Percentiles rank a stretch among this genome's conserved stretches.
Evolutionary conservation across 2,797 vertebrate species (phyloP).

Genomic region (Microctenopoma stevenorrisi): DNA sequence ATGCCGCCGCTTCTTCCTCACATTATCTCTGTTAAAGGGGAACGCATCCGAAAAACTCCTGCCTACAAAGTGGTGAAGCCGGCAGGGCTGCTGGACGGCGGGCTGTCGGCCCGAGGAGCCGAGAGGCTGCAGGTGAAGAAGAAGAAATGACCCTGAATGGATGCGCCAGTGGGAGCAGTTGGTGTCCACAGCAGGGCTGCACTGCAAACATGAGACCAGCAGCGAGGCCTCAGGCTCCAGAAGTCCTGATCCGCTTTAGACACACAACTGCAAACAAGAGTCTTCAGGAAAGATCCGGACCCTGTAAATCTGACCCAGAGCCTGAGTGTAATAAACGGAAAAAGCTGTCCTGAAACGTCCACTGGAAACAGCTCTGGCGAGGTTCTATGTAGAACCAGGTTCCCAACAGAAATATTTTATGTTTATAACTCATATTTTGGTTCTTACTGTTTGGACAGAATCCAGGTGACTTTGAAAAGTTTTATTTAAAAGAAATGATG

Average conservation of each 20-base stretch:
- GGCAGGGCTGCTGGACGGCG: constrained; percentile 68
- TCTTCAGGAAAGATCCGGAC: too few species aligned
- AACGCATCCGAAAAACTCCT: constrained; percentile 79
- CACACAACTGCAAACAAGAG: too few species aligned
- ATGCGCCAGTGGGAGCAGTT: background rate
- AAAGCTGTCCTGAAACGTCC: too few species aligned
- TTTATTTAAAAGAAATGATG: constrained; percentile 28
- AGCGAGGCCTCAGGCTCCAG: too few species aligned
- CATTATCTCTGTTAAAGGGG: constrained; percentile 86
- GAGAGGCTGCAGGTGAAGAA: constrained; percentile 4
- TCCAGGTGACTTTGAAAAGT: background rate
- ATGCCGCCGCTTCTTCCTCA: constrained; percentile 87
- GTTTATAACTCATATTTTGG: background rate
- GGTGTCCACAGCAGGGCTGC: background rate
- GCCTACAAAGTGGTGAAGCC: constrained; percentile 84
- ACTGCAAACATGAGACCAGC: background rate
- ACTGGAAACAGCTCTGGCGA: too few species aligned
- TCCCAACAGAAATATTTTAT: too few species aligned
- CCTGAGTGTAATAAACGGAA: too few species aligned
- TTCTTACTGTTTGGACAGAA: background rate
- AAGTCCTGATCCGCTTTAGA: too few species aligned
- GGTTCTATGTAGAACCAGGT: background rate
- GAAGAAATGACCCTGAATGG: constrained; percentile 26
- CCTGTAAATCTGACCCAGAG: too few species aligned
- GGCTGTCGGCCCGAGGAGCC: constrained; percentile 55